These are phyloP conservation scores for Amphilophus citrinellus DNA, from an alignment of 2,113 vertebrate genomes.

Conservation along the genomic window DNA sequence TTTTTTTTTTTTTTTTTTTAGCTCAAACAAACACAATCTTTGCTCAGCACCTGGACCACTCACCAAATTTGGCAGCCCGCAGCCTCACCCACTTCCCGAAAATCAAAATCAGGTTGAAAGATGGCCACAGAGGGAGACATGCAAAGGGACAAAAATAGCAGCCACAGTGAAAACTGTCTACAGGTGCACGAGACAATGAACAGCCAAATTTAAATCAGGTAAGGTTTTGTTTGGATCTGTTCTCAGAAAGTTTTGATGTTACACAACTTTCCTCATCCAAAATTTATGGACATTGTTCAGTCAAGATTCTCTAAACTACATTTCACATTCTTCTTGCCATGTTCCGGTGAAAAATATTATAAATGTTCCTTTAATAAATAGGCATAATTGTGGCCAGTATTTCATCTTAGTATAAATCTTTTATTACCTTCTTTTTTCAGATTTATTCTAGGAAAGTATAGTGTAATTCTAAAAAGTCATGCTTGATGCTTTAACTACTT, in stretches of 20 bases:
- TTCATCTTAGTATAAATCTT: neutral
- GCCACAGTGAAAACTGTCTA: neutral
- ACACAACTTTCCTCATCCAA: neutral
- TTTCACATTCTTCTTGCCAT: neutral
- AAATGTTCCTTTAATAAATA: neutral
- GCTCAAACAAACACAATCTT: conserved; percentile 13
- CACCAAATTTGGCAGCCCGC: neutral
- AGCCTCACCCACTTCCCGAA: neutral
- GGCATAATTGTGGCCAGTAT: neutral
- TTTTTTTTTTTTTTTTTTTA: neutral
- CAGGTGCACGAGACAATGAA: neutral
- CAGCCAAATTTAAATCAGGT: neutral
- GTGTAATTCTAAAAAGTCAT: neutral
- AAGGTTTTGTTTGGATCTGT: neutral
- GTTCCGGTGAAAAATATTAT: neutral
- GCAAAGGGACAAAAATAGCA: neutral
- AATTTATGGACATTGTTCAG: neutral
- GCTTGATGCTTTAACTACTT: neutral
- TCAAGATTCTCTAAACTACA: neutral
- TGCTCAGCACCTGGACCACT: neutral
- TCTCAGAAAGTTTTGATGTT: neutral
- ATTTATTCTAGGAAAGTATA: neutral
- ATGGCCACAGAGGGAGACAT: neutral
- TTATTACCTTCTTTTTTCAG: conserved; percentile 1
- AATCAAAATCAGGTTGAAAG: neutral